A percentile compares a stretch with the other conserved stretches of the same genome.
Evolutionary conservation across 2,888 invertebrate genomes (phyloP).

Genomic region (Unio delphinus): DNA sequence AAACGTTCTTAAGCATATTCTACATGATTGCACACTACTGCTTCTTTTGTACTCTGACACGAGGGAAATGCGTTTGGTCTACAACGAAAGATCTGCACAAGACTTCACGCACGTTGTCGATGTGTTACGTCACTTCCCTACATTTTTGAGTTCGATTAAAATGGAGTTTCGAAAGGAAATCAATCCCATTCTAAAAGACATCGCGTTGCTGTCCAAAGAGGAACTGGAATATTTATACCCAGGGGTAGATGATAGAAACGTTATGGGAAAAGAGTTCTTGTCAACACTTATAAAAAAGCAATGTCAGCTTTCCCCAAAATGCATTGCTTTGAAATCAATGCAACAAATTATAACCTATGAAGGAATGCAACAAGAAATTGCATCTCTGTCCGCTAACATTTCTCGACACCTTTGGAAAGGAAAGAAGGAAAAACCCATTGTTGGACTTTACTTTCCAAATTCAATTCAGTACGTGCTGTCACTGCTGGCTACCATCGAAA

Average conservation of each 20-base stretch:
- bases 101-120: slow-evolving; percentile 39
- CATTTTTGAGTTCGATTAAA: slow-evolving; percentile 36
- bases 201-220: slow-evolving; percentile 33
- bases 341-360: slow-evolving; percentile 3
- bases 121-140: slow-evolving; percentile 42
- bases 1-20: slow-evolving; percentile 9
- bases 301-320: background rate
- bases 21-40: slow-evolving; percentile 44
- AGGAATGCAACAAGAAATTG: background rate
- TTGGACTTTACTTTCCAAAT: slow-evolving; percentile 32
- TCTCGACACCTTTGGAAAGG: background rate
- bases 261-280: background rate
- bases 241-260: too few species aligned
- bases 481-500: slow-evolving; percentile 68
- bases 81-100: slow-evolving; percentile 39
- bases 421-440: slow-evolving; percentile 11
- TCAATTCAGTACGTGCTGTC: slow-evolving; percentile 57
- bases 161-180: background rate
- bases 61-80: slow-evolving; percentile 28
- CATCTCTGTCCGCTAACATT: background rate
- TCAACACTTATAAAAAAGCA: slow-evolving; percentile 1
- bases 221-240: slow-evolving; percentile 33
- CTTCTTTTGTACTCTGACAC: slow-evolving; percentile 26
- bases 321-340: slow-evolving; percentile 10
- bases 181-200: slow-evolving; percentile 15